Base-by-base conservation (phyloP, 2,888 invertebrate species). In the Syrista parreyssii region DNA sequence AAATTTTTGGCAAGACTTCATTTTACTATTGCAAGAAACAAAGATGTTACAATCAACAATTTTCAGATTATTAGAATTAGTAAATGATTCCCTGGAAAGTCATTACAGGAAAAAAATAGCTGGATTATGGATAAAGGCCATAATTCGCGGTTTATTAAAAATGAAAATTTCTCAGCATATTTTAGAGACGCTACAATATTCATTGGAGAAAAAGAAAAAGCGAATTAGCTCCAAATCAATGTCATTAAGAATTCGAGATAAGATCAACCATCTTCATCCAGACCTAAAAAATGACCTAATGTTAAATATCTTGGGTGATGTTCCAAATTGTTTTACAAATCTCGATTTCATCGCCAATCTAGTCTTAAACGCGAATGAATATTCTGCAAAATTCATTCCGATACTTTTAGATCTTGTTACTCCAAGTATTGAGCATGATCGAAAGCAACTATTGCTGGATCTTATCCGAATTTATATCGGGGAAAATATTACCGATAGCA, bases 71-170 rank as follows among this genome's bases (percentile, higher is more conserved):
- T 89, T 93, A 34, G 88, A 91, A 79, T 84, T 93, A 72, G 91
- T 92, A 33, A 89, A 92, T 81, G 86, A 87, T 77, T 87, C 87
- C 77, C 86, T 90, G 74, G 87, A 87, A 76, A 86, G 86, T 35
- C 81, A 84, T 12, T 84, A 89, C 31, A 93, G 88, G 86, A 88
- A 91, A 69, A 85, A 89, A 12, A 87, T 93, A 32, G 93, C 93
- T 81, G 92, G 93, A n/a, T 87, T 93, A 36, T 94, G 94, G 94
- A 88, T 93, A 32, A 92, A 92, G 75, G 91, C 93, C 84, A 92
- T 94, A 82, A 89, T 92, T 73, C 88, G 89, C 77, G 92, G 93
- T 80, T 88, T 92, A 35, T 85, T 91, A 73, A 93, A 92, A 87
- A 90, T 92, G 1, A 91, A 92, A 81, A 82, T 89, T 12, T 92